Evolutionary conservation across 2,888 invertebrate genomes (phyloP).

Genomic region (Callinectes sapidus): DNA sequence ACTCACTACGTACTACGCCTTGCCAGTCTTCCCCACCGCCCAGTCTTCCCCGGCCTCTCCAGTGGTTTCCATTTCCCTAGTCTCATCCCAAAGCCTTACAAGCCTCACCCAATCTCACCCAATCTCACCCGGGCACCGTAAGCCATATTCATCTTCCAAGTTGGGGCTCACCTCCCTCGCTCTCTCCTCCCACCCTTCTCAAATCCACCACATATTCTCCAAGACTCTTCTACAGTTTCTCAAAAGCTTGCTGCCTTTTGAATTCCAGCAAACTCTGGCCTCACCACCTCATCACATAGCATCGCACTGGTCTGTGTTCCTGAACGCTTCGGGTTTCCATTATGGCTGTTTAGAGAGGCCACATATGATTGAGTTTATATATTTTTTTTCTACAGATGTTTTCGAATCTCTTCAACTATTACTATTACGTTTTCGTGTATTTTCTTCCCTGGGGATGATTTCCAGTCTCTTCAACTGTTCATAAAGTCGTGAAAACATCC

Average conservation of each 20-base stretch:
- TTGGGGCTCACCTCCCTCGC: background rate
- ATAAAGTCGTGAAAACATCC: no score
- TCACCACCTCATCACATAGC: background rate
- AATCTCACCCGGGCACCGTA: background rate
- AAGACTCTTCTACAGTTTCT: background rate
- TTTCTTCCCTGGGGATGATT: no score
- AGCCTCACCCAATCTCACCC: conserved; percentile 2
- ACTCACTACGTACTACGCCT: background rate
- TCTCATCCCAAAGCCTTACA: background rate
- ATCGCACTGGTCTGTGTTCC: background rate
- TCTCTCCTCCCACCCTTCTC: background rate
- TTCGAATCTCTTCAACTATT: no score
- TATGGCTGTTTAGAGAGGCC: no score
- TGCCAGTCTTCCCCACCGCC: background rate
- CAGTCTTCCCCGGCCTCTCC: background rate
- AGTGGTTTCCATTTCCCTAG: background rate
- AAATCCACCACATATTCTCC: background rate
- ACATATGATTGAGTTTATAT: no score
- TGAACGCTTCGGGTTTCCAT: no score
- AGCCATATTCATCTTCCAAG: background rate
- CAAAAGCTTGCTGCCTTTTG: background rate
- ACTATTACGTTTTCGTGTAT: no score
- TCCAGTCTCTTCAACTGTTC: no score
- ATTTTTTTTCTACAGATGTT: no score
- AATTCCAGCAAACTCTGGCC: background rate